Base-by-base conservation (phyloP, 2,888 invertebrate genomes). In the Noctua janthe region DNA sequence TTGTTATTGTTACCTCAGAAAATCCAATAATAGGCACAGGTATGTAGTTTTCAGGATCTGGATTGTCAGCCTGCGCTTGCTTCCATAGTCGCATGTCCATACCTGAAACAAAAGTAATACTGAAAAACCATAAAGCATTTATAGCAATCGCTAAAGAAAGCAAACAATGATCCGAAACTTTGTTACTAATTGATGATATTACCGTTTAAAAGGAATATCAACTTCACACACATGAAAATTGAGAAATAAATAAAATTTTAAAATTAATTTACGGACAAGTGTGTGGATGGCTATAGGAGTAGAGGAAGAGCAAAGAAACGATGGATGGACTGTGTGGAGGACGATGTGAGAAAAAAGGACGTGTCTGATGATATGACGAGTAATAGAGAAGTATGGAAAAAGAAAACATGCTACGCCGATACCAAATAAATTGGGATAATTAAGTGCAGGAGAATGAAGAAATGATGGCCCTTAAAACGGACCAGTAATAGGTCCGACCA, bases 21-120 rank as follows among this genome's bases (percentile, higher is more conserved):
- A 99, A 99, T 1, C 99, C 99, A 87, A 99, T 98, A 94, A 99
- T 98, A 0, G 99, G 99, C 20, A 99, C 98, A 0, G 99, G 99
- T 92, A 99, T 98, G 91, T 99, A 98, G 91, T 98, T 98, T 59
- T 98, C 98, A 1, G 99, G 98, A 94, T 99, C 99, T 0, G 99
- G 99, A 97, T 99, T 99, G 92, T 99, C 99, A 51, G 98, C 97
- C 92, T 99, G 99, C 0, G 99, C 99, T 94, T 99, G 99, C 91
- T 98, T 98, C 99, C 99, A 99, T 90, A 99, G 97, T 83, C 99
- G 97, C 72, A 98, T 98, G 94, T 99, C 99, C 92, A 99, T 98
- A n/a, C 99, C 98, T 98, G 94, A 80, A 92, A 90, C 84, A 86
- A n/a, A 70, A 10, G 8, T 13, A 23, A 49, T 29, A 66, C 17